Evolutionary conservation across 2,113 vertebrate species (phyloP).

Genomic region (Arizona elegans): DNA sequence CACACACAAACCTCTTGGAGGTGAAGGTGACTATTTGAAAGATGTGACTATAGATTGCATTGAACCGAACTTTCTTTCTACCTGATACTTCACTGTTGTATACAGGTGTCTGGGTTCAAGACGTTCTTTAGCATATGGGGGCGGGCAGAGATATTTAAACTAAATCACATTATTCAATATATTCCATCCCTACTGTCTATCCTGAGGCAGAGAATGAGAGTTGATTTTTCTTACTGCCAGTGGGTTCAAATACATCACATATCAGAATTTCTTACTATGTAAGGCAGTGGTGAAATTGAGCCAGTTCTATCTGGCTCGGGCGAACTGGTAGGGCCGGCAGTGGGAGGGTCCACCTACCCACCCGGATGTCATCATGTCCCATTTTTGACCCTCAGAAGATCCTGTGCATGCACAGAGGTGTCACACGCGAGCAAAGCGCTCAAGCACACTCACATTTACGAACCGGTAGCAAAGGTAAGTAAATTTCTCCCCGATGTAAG

Average conservation of each 20-base stretch:
- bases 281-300: too few relatives aligned
- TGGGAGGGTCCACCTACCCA: too few relatives aligned
- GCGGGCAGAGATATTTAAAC: background rate
- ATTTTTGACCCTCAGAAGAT: too few relatives aligned
- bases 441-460: too few relatives aligned
- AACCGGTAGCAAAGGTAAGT: too few relatives aligned
- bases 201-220: background rate
- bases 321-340: too few relatives aligned
- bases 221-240: background rate
- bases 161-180: conserved; percentile 12
- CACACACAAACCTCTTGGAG: background rate
- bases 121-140: conserved; percentile 6
- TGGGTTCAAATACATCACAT: background rate
- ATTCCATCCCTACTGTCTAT: background rate
- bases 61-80: conserved; percentile 19
- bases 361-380: too few relatives aligned
- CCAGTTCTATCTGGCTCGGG: too few relatives aligned
- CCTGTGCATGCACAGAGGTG: too few relatives aligned
- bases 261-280: background rate
- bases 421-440: too few relatives aligned
- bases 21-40: conserved; percentile 12
- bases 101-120: conserved; percentile 7
- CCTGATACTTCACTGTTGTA: conserved; percentile 24
- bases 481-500: too few relatives aligned
- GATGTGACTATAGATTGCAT: conserved; percentile 28